Conservation (phyloP, 2,888 invertebrate species). For the Eurytoma californica region DNA sequence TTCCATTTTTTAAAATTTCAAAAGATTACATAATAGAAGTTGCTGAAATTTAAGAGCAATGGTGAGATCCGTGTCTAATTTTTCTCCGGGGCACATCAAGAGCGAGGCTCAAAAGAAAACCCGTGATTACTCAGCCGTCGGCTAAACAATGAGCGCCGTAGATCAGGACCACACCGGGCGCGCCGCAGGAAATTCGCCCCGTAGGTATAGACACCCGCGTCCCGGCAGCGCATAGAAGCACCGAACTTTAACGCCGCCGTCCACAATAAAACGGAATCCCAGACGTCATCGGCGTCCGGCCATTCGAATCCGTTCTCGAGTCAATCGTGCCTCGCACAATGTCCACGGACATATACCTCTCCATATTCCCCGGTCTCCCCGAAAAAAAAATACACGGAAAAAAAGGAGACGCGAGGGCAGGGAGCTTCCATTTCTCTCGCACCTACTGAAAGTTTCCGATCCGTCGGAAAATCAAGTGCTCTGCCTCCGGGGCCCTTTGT, state of each 20-base stretch:
- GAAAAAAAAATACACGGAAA: not conserved
- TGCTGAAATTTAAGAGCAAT: no score
- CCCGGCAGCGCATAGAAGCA: not conserved
- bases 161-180: constrained; percentile 11
- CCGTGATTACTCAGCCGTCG: constrained; percentile 40
- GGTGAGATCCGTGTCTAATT: no score
- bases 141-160: constrained; percentile 27
- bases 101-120: not conserved
- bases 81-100: no score
- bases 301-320: constrained; percentile 6
- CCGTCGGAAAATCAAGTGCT: constrained; percentile 13
- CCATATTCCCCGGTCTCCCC: not conserved
- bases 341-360: not conserved
- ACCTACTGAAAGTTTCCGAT: constrained; percentile 2
- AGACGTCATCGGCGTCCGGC: no score
- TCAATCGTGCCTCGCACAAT: constrained; percentile 37
- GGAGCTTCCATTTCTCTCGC: not conserved
- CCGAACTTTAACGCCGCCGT: no score
- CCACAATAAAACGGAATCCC: not conserved
- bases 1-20: no score
- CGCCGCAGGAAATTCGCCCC: constrained; percentile 35
- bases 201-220: not conserved
- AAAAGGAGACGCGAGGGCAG: not conserved
- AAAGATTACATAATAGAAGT: no score
- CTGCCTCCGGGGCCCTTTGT: not conserved